Evolutionary conservation across 2,113 vertebrate species (phyloP).

Genomic region (Platichthys flesus): DNA sequence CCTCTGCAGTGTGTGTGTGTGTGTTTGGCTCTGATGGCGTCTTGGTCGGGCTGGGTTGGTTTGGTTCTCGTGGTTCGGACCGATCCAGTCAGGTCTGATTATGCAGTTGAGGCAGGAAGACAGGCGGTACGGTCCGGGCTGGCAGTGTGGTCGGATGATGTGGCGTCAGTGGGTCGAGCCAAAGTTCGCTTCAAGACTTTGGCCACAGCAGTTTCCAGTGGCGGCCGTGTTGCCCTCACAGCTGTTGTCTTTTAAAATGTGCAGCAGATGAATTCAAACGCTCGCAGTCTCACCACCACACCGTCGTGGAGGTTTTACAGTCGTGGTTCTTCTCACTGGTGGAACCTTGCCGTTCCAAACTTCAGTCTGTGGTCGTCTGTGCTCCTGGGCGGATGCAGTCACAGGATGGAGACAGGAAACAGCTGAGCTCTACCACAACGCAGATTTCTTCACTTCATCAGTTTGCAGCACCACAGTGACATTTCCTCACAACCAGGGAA

Average conservation of each 20-base stretch:
- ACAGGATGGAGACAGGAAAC: conserved; percentile 21
- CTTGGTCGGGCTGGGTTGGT: conserved; percentile 1
- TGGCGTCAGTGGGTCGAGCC: neutral
- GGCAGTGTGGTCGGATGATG: conserved; percentile 47
- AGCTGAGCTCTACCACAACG: conserved; percentile 13
- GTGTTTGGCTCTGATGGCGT: conserved; percentile 26
- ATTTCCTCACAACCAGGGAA: neutral
- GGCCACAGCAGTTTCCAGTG: conserved; percentile 5
- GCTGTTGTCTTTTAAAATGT: neutral
- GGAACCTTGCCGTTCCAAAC: neutral
- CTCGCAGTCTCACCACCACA: conserved; percentile 12
- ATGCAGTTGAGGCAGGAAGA: conserved; percentile 47
- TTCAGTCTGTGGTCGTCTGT: conserved; percentile 13
- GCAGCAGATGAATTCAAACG: conserved; percentile 31
- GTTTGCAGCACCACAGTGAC: conserved; percentile 12
- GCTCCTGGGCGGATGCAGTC: conserved; percentile 3
- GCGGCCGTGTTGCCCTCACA: neutral
- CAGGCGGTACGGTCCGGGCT: conserved; percentile 30
- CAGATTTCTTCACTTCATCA: conserved; percentile 22
- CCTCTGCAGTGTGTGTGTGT: neutral
- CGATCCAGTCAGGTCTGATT: conserved; percentile 17
- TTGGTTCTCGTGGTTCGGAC: conserved; percentile 19
- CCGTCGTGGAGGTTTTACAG: neutral
- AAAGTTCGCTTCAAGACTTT: conserved; percentile 30
- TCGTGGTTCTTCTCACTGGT: conserved; percentile 3